Percentiles rank a stretch among this genome's conserved stretches.
Conservation (phyloP, 2,888 invertebrate genomes). For the Steromphala cineraria region DNA sequence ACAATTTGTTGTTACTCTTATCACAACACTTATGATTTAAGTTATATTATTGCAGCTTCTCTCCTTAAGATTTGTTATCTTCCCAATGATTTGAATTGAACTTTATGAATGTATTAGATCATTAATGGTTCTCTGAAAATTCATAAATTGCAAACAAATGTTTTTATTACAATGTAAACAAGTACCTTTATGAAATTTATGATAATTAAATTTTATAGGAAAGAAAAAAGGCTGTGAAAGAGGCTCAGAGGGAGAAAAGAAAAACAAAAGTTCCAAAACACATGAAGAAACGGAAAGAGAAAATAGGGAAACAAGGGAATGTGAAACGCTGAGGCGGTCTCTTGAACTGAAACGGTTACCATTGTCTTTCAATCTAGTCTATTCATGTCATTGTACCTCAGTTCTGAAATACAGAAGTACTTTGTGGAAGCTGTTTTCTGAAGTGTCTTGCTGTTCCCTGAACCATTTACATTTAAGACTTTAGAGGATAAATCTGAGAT, state of each 20-base stretch:
- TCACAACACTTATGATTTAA: no score
- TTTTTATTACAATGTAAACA: background rate
- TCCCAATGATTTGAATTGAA: background rate
- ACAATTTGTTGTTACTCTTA: no score
- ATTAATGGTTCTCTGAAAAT: background rate
- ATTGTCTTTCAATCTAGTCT: no score
- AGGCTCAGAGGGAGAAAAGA: slow-evolving; percentile 90
- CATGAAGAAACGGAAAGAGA: slow-evolving; percentile 90
- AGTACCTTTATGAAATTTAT: background rate
- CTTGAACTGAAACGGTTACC: background rate
- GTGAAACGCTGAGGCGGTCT: background rate
- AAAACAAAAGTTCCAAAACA: slow-evolving; percentile 94
- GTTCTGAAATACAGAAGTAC: no score
- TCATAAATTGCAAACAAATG: no score
- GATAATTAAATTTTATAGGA: slow-evolving; percentile 59
- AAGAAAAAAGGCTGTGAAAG: slow-evolving; percentile 91
- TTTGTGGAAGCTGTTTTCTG: no score
- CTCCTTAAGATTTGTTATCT: background rate
- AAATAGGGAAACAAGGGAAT: slow-evolving; percentile 47
- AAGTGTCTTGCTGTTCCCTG: no score
- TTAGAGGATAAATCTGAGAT: no score
- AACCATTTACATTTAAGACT: no score
- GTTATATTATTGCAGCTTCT: no score
- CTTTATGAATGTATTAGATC: background rate
- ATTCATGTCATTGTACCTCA: no score